Percentiles rank a stretch among this genome's conserved stretches.
Conservation (phyloP, 2,113 vertebrate genomes). For the Lagopus leucura region DNA sequence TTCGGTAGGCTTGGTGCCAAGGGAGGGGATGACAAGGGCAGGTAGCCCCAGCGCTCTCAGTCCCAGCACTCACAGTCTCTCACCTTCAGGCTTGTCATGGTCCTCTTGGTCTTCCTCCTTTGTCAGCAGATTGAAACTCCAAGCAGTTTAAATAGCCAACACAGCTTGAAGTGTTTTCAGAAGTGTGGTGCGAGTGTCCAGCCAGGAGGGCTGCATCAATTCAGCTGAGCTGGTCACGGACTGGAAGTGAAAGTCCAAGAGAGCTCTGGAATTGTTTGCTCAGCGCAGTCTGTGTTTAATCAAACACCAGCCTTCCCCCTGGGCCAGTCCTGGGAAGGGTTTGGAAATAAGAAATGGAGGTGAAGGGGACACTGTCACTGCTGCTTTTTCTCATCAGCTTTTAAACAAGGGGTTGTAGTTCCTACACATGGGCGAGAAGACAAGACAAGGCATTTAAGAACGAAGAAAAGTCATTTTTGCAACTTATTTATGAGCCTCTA, state of each 20-base stretch:
- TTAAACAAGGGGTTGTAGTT: not conserved
- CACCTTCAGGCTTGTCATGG: slow-evolving; percentile 89
- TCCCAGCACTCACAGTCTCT: slow-evolving; percentile 16
- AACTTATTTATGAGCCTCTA: not conserved
- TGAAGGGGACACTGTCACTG: accelerated
- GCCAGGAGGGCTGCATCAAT: not conserved
- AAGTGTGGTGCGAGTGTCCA: not conserved
- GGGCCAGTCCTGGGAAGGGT: not conserved
- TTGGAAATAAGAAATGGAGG: not conserved
- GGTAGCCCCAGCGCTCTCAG: not conserved
- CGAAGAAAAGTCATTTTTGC: not conserved
- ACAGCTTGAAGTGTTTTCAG: not conserved
- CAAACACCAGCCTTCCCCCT: slow-evolving; percentile 60
- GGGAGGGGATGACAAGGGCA: not conserved
- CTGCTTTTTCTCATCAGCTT: not conserved
- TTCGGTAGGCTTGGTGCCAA: not conserved
- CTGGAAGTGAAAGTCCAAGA: slow-evolving; percentile 73
- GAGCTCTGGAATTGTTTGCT: slow-evolving; percentile 61
- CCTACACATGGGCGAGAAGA: not conserved
- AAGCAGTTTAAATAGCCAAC: not conserved
- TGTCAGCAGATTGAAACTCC: not conserved
- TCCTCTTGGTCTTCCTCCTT: slow-evolving; percentile 15
- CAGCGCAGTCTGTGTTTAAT: slow-evolving; percentile 75
- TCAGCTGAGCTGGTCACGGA: not conserved
- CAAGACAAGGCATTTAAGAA: not conserved